Conservation (phyloP, 1,140 invertebrate species). For the Conopomorpha cramerella region DNA sequence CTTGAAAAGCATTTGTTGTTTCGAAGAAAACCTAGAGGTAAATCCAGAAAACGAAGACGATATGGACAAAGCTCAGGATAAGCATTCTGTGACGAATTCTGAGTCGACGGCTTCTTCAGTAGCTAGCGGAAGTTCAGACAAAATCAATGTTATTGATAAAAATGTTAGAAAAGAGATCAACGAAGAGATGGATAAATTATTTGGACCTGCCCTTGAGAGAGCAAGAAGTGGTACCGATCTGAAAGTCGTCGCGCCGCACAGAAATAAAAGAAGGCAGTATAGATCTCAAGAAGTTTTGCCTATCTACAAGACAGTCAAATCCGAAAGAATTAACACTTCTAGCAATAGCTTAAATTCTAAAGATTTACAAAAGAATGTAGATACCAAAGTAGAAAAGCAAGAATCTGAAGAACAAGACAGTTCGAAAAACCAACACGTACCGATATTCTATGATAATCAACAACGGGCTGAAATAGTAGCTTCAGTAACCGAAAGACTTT, state of each 20-base stretch:
- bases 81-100: too few species aligned
- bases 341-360: too few species aligned
- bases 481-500: constrained; percentile 70
- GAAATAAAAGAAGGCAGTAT: constrained; percentile 41
- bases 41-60: constrained; percentile 9
- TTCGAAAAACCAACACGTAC: constrained; percentile 11
- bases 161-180: constrained; percentile 27
- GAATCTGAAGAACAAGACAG: constrained; percentile 13
- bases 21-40: not conserved
- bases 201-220: constrained; percentile 41
- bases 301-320: constrained; percentile 13
- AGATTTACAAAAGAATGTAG: constrained; percentile 7
- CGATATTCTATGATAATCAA: constrained; percentile 38
- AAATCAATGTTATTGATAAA: constrained; percentile 21
- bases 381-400: constrained; percentile 19
- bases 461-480: constrained; percentile 70
- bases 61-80: constrained; percentile 21
- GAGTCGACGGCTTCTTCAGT: constrained; percentile 30
- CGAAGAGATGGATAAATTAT: constrained; percentile 47
- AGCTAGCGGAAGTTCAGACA: constrained; percentile 29
- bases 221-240: constrained; percentile 47
- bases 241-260: constrained; percentile 33
- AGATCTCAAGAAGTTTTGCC: constrained; percentile 50
- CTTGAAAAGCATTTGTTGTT: too few species aligned
- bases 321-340: too few species aligned